Percentiles rank a stretch among this genome's conserved stretches.
phyloP scores from a whole-genome alignment of 2,797 vertebrate genomes.

The Galago senegalensis region DNA sequence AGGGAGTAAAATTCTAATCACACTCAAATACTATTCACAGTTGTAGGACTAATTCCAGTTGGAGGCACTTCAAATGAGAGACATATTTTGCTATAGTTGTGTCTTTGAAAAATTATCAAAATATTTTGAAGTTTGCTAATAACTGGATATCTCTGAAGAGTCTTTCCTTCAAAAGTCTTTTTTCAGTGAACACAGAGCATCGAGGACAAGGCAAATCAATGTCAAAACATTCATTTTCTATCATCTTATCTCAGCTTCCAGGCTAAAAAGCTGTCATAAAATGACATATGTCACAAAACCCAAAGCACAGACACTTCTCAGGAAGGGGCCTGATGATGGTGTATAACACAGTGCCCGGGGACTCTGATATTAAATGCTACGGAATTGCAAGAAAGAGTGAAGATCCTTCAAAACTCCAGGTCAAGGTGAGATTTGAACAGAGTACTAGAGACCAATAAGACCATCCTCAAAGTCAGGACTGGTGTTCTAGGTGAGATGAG shows the following conservation, averaged over 20 bases:
- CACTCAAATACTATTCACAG: background rate
- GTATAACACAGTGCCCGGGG: background rate
- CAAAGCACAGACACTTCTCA: background rate
- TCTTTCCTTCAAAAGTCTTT: slow-evolving; percentile 53
- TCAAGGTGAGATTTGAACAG: slow-evolving; percentile 10
- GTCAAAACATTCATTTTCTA: slow-evolving; percentile 62
- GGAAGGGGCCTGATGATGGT: background rate
- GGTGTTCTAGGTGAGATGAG: background rate
- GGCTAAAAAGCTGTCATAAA: background rate
- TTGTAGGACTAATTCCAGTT: background rate
- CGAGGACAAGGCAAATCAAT: slow-evolving; percentile 62
- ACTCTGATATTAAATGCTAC: background rate
- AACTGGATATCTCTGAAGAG: slow-evolving; percentile 74
- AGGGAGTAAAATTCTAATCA: slow-evolving; percentile 15
- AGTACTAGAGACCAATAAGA: background rate
- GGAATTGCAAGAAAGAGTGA: slow-evolving; percentile 11
- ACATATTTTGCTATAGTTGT: slow-evolving; percentile 54
- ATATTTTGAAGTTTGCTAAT: slow-evolving; percentile 82
- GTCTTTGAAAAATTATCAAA: slow-evolving; percentile 76
- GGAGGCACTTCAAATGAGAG: background rate
- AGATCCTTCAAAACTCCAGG: background rate
- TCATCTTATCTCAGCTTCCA: slow-evolving; percentile 65
- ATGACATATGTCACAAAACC: slow-evolving; percentile 47
- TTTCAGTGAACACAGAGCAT: slow-evolving; percentile 1
- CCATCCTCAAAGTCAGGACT: background rate